Percentiles rank a stretch among this genome's conserved stretches.
phyloP scores from a whole-genome alignment of 2,797 vertebrate species.

The Syndactyla subalaris region DNA sequence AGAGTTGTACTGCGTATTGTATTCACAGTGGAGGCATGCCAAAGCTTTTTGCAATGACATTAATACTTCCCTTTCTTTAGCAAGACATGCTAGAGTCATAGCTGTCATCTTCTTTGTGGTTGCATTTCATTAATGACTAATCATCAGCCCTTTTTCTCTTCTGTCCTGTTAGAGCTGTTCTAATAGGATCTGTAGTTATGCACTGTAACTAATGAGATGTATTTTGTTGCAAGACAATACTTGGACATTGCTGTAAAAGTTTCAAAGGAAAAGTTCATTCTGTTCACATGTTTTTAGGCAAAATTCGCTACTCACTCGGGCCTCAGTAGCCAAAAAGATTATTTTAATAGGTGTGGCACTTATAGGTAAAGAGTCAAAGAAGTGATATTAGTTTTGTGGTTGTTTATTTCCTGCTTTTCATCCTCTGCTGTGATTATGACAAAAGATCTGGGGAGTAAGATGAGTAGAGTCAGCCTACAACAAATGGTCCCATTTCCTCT shows the following conservation, averaged over 20 bases:
- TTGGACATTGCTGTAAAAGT: background rate
- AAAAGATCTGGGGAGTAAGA: background rate
- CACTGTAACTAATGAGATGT: background rate
- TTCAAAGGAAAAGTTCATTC: background rate
- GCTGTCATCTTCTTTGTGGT: conserved; percentile 38
- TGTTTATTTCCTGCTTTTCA: background rate
- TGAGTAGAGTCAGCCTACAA: background rate
- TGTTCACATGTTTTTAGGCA: background rate
- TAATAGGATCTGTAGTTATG: background rate
- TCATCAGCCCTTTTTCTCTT: background rate
- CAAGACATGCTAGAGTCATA: background rate
- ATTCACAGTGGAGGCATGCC: background rate
- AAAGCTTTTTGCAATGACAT: conserved; percentile 3
- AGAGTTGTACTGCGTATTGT: background rate
- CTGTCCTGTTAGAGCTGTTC: background rate
- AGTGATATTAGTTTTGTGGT: background rate
- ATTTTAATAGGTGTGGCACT: background rate
- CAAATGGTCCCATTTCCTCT: background rate
- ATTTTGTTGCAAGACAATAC: background rate
- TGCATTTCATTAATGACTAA: background rate
- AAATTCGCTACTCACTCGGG: background rate
- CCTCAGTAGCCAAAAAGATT: background rate
- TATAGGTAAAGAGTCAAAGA: background rate
- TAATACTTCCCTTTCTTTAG: conserved; percentile 13
- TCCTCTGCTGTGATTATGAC: background rate